Evolutionary conservation across 2,113 vertebrate species (phyloP), one percentile per base, ranked within the genome.

Genomic region (Eonycteris spelaea): DNA sequence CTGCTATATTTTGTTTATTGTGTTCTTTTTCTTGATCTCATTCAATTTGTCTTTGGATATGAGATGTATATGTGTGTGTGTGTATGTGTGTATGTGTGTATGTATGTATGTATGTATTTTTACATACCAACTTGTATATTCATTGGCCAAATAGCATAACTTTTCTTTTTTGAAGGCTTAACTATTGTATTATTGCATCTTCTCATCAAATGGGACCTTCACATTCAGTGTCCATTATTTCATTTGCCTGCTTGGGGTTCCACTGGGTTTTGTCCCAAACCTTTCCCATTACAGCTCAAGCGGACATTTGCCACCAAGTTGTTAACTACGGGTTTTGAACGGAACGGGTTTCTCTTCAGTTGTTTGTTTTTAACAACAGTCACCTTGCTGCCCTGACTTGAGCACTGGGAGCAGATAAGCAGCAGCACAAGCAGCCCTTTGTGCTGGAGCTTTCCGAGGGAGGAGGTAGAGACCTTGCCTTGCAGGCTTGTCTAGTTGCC

Each of bases 151-250:
- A 59, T 38, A 43, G 35, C 48, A 21, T 90, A 71, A 48, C 26
- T 91, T 89, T 95, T 96, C 71, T 83, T 78, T 95, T n/a, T 51
- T 22, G 13, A 78, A 95, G 15, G 18, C 65, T 4, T 90, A 26
- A 26, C 43, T 93, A 68, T 35, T 85, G 59, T 45, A 7, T 85
- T 33, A 45, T 4, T 6, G 7, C 22, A 1, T 91, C 96, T 96
- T 95, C 78, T 93, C 85, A 90, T 24, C 11, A 43, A 48, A 55
- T 0, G 7, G 38, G 90, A 75, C 28, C n/a, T 51, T 86, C 43
- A 43, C 5, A 1, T 11, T 68, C 68, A 51, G 51, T 79, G 71
- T 21, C 82, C 70, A 22, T 57, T 21, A 12, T 4, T 94, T 97
- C 53, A n/a, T 82, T 88, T 84, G 6, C 75, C 55, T 85, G 51